A percentile compares a stretch with the other conserved stretches of the same genome.
phyloP scores from a whole-genome alignment of 2,797 vertebrate species.

The Neomorphus geoffroyi region DNA sequence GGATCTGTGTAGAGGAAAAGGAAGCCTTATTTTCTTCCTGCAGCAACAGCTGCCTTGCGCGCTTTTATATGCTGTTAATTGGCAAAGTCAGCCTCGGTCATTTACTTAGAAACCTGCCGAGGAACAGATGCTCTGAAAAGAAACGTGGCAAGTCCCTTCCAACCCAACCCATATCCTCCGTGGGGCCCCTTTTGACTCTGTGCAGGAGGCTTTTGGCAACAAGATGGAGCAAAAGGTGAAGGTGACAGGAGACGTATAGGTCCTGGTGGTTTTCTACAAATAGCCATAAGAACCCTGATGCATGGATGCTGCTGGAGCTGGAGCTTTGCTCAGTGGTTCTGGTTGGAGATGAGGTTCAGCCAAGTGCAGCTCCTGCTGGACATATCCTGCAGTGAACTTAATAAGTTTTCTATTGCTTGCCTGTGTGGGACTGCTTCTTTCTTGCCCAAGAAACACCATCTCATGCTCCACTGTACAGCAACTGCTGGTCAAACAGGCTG shows the following conservation, averaged over 20 bases:
- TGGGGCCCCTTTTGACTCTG: fast-evolving
- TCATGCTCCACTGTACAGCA: fast-evolving
- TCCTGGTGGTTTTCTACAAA: not conserved
- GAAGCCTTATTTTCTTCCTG: not conserved
- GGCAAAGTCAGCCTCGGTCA: not conserved
- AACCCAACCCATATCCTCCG: not conserved
- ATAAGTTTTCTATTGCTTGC: not conserved
- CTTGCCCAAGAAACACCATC: not conserved
- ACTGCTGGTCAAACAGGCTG: not conserved
- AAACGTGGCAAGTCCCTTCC: not conserved
- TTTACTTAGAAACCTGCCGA: not conserved
- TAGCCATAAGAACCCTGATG: not conserved
- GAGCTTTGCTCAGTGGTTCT: not conserved
- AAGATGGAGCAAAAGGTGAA: not conserved
- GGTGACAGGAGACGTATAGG: not conserved
- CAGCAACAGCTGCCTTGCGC: not conserved
- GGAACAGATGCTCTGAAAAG: not conserved
- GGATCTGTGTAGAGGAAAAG: not conserved
- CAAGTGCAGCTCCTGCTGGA: not conserved
- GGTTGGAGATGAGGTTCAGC: not conserved
- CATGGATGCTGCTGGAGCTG: not conserved
- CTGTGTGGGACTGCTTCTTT: not conserved
- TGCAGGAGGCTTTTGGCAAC: not conserved
- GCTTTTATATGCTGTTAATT: not conserved
- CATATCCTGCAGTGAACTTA: not conserved